phyloP scores from a whole-genome alignment of 1,140 invertebrate species.

The Trichonephila inaurata region DNA sequence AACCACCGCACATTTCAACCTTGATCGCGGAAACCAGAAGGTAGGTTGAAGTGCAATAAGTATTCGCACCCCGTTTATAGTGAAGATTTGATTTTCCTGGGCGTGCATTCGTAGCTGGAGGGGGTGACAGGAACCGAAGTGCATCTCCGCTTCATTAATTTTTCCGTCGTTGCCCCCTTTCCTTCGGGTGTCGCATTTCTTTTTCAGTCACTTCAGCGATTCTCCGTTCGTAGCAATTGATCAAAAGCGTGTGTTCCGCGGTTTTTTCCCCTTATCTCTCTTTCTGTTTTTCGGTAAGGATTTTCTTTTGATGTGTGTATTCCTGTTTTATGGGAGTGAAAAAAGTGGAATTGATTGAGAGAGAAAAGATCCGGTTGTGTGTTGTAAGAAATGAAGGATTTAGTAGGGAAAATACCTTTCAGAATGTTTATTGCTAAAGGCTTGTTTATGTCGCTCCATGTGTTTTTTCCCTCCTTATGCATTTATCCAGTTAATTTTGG shows the following conservation, averaged over 20 bases:
- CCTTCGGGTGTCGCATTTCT: background rate
- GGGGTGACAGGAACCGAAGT: background rate
- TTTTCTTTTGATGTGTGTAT: background rate
- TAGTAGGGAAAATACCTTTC: no score
- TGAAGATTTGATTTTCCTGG: conserved; percentile 4
- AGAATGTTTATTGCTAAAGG: no score
- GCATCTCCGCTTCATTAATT: conserved; percentile 22
- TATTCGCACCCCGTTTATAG: background rate
- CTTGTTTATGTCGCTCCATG: no score
- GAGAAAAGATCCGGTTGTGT: background rate
- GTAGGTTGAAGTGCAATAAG: conserved; percentile 10
- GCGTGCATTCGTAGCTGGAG: background rate
- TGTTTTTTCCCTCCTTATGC: no score
- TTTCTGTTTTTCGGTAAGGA: background rate
- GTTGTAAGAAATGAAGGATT: no score
- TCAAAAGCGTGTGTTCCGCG: background rate
- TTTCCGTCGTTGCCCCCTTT: background rate
- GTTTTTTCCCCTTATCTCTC: no score
- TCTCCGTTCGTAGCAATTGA: background rate
- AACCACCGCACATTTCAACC: background rate
- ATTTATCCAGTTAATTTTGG: no score
- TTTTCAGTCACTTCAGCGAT: background rate
- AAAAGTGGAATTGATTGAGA: background rate
- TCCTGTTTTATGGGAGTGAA: background rate
- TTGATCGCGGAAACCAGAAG: background rate